phyloP scores from a whole-genome alignment of 2,888 invertebrate species.

The Nemurella pictetii region DNA sequence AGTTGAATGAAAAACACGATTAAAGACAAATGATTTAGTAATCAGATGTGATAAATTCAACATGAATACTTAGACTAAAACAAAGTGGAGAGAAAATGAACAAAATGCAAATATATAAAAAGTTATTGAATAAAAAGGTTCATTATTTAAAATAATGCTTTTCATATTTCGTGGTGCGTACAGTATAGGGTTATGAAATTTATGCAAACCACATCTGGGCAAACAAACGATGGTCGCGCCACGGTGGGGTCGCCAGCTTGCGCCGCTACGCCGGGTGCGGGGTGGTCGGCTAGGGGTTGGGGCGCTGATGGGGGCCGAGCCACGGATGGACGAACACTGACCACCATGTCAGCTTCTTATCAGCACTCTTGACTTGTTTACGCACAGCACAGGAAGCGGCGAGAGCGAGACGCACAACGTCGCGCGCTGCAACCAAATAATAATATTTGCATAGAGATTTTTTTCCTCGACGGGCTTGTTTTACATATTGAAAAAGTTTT shows the following conservation, averaged over 20 bases:
- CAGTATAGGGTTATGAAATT: not conserved
- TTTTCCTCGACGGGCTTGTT: not conserved
- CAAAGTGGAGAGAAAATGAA: not conserved
- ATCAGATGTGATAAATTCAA: not conserved
- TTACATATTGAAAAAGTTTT: slow-evolving; percentile 16
- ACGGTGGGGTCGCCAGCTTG: not conserved
- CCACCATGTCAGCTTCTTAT: slow-evolving; percentile 10
- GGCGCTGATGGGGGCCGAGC: not conserved
- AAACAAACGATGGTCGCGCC: slow-evolving; percentile 2
- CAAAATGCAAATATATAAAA: not conserved
- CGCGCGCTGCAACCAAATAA: not conserved
- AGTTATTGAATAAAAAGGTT: slow-evolving; percentile 9
- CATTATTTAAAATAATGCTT: slow-evolving; percentile 10
- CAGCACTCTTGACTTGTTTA: slow-evolving; percentile 19
- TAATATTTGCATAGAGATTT: slow-evolving; percentile 23
- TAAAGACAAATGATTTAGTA: not conserved
- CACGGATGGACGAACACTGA: slow-evolving; percentile 4
- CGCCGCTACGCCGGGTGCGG: not conserved
- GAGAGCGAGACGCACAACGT: not conserved
- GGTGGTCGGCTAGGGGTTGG: not conserved
- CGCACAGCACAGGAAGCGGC: not conserved
- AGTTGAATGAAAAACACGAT: not conserved
- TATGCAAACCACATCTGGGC: slow-evolving; percentile 19
- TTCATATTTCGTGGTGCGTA: not conserved
- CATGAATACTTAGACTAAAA: not conserved